Percentiles rank a stretch among this genome's conserved stretches.
phyloP scores from a whole-genome alignment of 1,140 invertebrate genomes.

The Capitella teleta region DNA sequence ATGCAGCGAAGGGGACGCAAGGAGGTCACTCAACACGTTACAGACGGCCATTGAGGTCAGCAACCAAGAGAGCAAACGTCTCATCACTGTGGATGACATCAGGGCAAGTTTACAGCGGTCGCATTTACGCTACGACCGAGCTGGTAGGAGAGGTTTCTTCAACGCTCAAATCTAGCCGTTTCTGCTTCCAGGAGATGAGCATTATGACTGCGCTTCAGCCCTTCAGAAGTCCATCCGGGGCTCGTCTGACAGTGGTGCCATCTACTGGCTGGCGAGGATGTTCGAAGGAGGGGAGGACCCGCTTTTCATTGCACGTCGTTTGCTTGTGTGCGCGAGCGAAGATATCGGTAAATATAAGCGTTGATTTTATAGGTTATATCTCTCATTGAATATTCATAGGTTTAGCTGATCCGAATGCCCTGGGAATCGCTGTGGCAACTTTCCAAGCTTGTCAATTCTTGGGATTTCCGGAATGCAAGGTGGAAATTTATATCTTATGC shows the following conservation, averaged over 20 bases:
- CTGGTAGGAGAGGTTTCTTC: slow-evolving; percentile 36
- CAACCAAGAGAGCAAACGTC: slow-evolving; percentile 15
- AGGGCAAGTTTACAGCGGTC: slow-evolving; percentile 49
- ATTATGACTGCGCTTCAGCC: slow-evolving; percentile 72
- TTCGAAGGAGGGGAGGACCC: slow-evolving; percentile 71
- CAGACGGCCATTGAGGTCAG: slow-evolving; percentile 54
- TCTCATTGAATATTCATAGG: slow-evolving; percentile 17
- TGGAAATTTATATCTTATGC: background rate
- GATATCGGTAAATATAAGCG: slow-evolving; percentile 48
- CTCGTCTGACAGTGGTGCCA: slow-evolving; percentile 64
- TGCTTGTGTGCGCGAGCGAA: slow-evolving; percentile 65
- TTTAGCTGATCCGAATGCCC: slow-evolving; percentile 48
- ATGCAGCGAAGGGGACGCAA: slow-evolving; percentile 65
- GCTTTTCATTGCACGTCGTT: slow-evolving; percentile 62
- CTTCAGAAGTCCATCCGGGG: slow-evolving; percentile 73
- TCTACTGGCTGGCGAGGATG: slow-evolving; percentile 75
- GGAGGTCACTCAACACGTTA: slow-evolving; percentile 63
- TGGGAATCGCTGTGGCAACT: slow-evolving; percentile 54
- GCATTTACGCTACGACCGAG: slow-evolving; percentile 63
- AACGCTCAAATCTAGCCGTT: background rate
- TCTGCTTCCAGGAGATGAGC: slow-evolving; percentile 53
- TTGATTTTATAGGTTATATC: background rate
- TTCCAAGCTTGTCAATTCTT: slow-evolving; percentile 68
- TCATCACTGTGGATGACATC: slow-evolving; percentile 27
- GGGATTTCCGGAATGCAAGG: slow-evolving; percentile 37